These are phyloP conservation scores for fruit fly (Drosophila melanogaster) DNA, from an alignment of 1,140 invertebrate species.

Conservation along the genomic window Release_6_plus_ISO1_MT NT_033777.3:20883001-20883500, in stretches of 20 bases:
- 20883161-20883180: not conserved
- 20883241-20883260: not conserved
- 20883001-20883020: slow-evolving; percentile 48
- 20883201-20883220: not conserved
- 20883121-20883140: slow-evolving; percentile 28
- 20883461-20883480: slow-evolving; percentile 33
- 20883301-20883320: not conserved
- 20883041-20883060: not conserved
- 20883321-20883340: not conserved
- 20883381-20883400: slow-evolving; percentile 10
- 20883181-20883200: not conserved
- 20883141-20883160: slow-evolving; percentile 4
- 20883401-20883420: not conserved
- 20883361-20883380: slow-evolving; percentile 2
- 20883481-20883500: slow-evolving; percentile 40
- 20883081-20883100: slow-evolving; percentile 12
- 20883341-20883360: not conserved
- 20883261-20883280: not conserved
- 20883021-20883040: slow-evolving; percentile 26
- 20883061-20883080: not conserved
- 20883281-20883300: not conserved
- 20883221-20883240: not conserved
- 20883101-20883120: slow-evolving; percentile 3
- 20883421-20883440: slow-evolving; percentile 14
- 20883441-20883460: slow-evolving; percentile 31